These are phyloP conservation scores for Nannoperca australis DNA, from an alignment of 2,797 vertebrate species.

Conservation along the genomic window DNA sequence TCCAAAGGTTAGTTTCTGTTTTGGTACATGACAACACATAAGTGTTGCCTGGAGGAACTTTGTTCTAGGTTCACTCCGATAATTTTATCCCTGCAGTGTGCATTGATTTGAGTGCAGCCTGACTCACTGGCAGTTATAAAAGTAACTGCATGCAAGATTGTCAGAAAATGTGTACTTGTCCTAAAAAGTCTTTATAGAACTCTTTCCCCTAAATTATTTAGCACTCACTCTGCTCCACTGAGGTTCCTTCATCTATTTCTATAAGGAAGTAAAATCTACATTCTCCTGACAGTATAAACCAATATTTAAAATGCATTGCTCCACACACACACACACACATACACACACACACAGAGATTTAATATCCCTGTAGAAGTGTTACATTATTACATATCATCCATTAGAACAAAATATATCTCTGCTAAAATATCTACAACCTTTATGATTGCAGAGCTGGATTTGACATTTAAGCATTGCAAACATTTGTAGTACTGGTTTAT, in stretches of 20 bases:
- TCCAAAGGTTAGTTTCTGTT: conserved; percentile 1
- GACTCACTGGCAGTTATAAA: conserved; percentile 20
- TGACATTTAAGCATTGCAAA: conserved; percentile 3
- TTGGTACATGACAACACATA: not conserved
- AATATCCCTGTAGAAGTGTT: conserved; percentile 25
- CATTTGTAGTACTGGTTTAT: not conserved
- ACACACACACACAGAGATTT: not conserved
- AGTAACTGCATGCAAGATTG: conserved; percentile 42
- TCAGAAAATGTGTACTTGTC: conserved; percentile 52
- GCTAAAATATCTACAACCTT: conserved; percentile 4
- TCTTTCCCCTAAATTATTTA: conserved; percentile 49
- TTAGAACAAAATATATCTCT: conserved; percentile 1
- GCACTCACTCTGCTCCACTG: conserved; percentile 13
- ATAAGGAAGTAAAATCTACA: conserved; percentile 25
- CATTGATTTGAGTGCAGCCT: conserved; percentile 27
- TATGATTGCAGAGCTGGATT: conserved; percentile 3
- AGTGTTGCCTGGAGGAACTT: conserved; percentile 1
- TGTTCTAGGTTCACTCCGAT: conserved; percentile 4
- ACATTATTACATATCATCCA: conserved; percentile 6
- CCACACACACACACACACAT: conserved; percentile 3
- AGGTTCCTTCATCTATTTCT: conserved; percentile 35
- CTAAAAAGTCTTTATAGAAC: conserved; percentile 9
- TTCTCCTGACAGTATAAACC: conserved; percentile 32
- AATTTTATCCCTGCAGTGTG: not conserved
- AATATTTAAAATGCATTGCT: conserved; percentile 38